Percentiles rank a stretch among this genome's conserved stretches.
Conservation (phyloP, 2,888 invertebrate species). For the Caenorhabditis doughertyi region DNA sequence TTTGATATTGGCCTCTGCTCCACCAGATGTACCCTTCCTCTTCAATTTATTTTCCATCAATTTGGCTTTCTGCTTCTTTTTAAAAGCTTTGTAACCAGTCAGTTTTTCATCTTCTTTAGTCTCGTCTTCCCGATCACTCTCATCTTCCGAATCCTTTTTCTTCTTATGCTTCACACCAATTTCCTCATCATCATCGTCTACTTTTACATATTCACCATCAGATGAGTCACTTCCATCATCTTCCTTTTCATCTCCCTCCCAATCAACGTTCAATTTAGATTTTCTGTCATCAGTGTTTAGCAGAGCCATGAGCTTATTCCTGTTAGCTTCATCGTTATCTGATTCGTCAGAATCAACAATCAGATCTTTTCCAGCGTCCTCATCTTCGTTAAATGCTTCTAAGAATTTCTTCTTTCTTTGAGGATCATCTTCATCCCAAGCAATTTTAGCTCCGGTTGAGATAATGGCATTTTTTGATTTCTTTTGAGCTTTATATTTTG, state of each 20-base stretch:
- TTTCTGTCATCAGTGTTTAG: conserved; percentile 60
- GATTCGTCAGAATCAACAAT: conserved; percentile 77
- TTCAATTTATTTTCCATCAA: conserved; percentile 54
- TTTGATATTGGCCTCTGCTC: conserved; percentile 49
- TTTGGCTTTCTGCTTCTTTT: conserved; percentile 62
- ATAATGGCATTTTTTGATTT: conserved; percentile 52
- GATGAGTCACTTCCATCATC: conserved; percentile 63
- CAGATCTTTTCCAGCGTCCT: conserved; percentile 65
- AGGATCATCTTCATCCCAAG: conserved; percentile 96
- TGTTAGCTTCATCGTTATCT: conserved; percentile 67
- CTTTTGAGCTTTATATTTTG: conserved; percentile 83
- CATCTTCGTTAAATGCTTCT: conserved; percentile 72
- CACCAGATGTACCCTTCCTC: conserved; percentile 11
- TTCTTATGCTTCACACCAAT: conserved; percentile 48
- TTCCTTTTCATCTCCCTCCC: conserved; percentile 26
- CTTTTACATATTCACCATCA: conserved; percentile 61
- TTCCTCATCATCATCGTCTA: conserved; percentile 65
- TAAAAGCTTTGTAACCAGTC: conserved; percentile 61
- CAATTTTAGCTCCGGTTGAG: conserved; percentile 87
- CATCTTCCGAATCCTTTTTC: conserved; percentile 39
- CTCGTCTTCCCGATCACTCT: conserved; percentile 53
- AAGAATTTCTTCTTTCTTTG: conserved; percentile 85
- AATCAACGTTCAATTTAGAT: conserved; percentile 45
- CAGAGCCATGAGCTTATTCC: conserved; percentile 63
- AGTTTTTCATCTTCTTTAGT: conserved; percentile 56